These are phyloP conservation scores for Eristalinus sepulchralis DNA, from an alignment of 2,888 invertebrate species.

Conservation along the genomic window DNA sequence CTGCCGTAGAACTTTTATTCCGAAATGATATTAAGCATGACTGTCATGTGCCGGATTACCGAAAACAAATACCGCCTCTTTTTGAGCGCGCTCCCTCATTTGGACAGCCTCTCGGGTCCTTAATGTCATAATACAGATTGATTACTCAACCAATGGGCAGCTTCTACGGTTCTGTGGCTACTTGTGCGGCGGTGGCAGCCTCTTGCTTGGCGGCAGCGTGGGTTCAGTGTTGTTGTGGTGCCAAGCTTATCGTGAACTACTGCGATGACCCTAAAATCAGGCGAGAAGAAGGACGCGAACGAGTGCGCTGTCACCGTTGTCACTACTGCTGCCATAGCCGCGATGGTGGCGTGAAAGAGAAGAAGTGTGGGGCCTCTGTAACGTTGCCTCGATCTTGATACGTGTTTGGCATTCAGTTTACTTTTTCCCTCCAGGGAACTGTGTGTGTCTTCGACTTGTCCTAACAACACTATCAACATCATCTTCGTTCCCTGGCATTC, in stretches of 20 bases:
- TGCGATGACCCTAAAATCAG: slow-evolving; percentile 38
- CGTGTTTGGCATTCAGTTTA: slow-evolving; percentile 61
- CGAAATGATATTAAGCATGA: slow-evolving; percentile 47
- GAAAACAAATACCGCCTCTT: slow-evolving; percentile 43
- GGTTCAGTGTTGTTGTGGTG: not conserved
- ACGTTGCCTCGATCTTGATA: slow-evolving; percentile 66
- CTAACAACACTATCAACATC: slow-evolving; percentile 48
- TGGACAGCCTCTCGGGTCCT: slow-evolving; percentile 7
- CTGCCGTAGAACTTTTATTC: slow-evolving; percentile 21
- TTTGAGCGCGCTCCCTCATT: slow-evolving; percentile 9
- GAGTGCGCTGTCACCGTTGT: not conserved
- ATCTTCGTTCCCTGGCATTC: slow-evolving; percentile 42
- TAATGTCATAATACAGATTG: slow-evolving; percentile 47
- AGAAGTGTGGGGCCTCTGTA: slow-evolving; percentile 49
- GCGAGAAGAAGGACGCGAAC: slow-evolving; percentile 6
- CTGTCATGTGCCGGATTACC: slow-evolving; percentile 64
- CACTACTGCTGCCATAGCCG: not conserved
- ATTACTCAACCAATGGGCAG: slow-evolving; percentile 38
- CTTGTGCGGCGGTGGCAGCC: not conserved
- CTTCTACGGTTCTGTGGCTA: not conserved
- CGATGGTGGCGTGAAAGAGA: slow-evolving; percentile 1
- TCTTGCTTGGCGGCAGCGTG: not conserved
- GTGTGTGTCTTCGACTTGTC: slow-evolving; percentile 12
- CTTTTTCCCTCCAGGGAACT: slow-evolving; percentile 14
- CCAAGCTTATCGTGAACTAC: slow-evolving; percentile 16